Conservation (phyloP, 2,797 vertebrate species). For the Sylvia borin region DNA sequence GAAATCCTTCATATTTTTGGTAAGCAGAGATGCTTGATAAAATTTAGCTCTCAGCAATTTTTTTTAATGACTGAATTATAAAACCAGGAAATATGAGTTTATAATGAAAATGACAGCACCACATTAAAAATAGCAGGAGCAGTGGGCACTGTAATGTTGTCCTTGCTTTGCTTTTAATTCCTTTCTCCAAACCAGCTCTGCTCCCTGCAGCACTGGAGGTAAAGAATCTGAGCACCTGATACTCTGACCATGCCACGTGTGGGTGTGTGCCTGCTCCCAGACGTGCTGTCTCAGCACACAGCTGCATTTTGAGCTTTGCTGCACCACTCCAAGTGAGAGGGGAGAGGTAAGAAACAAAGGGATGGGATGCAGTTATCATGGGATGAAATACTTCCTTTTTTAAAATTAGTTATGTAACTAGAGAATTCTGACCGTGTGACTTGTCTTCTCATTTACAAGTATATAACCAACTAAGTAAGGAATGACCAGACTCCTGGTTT, state of each 20-base stretch:
- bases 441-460: neutral
- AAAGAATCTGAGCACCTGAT: neutral
- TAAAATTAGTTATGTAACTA: neutral
- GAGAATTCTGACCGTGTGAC: neutral
- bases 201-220: neutral
- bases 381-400: neutral
- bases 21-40: neutral
- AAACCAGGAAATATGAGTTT: constrained; percentile 6
- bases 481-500: neutral
- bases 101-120: neutral
- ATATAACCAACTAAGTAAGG: neutral
- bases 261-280: neutral
- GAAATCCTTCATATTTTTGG: neutral
- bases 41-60: constrained; percentile 17
- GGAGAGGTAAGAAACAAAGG: neutral
- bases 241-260: rapidly evolving
- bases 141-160: neutral
- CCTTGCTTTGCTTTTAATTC: neutral
- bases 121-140: neutral
- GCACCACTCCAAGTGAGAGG: neutral
- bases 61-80: neutral
- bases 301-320: neutral
- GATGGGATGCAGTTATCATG: neutral
- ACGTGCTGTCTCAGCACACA: neutral
- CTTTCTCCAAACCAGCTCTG: neutral